Base-by-base conservation (phyloP, 2,113 vertebrate genomes). In the Trogon melanurus region DNA sequence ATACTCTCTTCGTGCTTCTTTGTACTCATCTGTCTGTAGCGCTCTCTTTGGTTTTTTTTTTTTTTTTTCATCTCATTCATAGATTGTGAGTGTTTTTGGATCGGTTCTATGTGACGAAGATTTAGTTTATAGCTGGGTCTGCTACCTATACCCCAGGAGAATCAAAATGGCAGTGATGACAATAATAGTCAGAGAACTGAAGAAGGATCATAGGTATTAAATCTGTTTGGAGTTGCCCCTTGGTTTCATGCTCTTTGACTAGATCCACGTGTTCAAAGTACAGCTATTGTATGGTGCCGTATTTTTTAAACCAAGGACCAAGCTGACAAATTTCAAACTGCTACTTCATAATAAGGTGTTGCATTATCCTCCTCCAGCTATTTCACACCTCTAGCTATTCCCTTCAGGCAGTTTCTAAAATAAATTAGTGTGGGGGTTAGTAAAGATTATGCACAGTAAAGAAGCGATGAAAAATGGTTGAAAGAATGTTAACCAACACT, bases 321-420 rank as follows among this genome's bases (percentile, higher is more conserved):
- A 83, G 45, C 71, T 83, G 86, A 79, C 66, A 94, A 64, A 51
- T 86, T 89, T 78, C 72, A 74, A 72, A 53, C 65, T 86, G 44
- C 89, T 93, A 2, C 57, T 93, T 95, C 76, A 61, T 92, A 92
- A 94, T 74, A 96, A 93, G 34, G 89, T 97, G 91, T 73, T 83
- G 74, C 64, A 81, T 91, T 95, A 80, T 93, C 76, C 69, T 94
- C 86, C 94, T 91, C 79, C 79, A 95, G 86, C 83, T 95, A 89
- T 95, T 96, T 96, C 90, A 93, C 92, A 93, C 91, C 84, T 89
- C 74, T 57, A 85, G 92, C 50, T 89, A 38, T 93, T 96, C 86
- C 84, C 90, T 93, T 88, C 79, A 93, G 93, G 79, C 88, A 94
- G 34, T 57, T 53, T 89, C 74, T 86, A 38, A 96, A 93, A 91